Base-by-base conservation (phyloP, 2,113 vertebrate genomes). In the Corythornis madagascariensis region DNA sequence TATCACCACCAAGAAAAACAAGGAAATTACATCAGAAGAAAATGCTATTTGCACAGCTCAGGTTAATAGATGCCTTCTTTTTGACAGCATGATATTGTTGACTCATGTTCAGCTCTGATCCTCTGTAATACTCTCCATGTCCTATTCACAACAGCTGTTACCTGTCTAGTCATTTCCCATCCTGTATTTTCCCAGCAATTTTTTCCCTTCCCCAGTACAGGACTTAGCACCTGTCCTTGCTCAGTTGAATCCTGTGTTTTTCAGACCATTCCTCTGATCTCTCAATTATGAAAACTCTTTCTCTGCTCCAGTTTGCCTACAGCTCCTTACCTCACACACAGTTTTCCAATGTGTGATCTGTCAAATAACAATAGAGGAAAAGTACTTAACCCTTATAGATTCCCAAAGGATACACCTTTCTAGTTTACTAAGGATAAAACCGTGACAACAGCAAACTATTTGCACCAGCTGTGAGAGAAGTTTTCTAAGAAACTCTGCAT, bases 91-190 rank as follows among this genome's bases (percentile, higher is more conserved):
- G 61, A 72, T 91, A 56, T 52, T 79, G 85, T 89, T 85, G 66
- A 91, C 82, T 93, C 85, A 53, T 31, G 43, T 92, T 94, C 83
- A 90, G 61, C 77, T 90, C 77, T 92, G 91, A 93, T 86, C 73
- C 57, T 64, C 70, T 84, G 53, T 94, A 78, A 94, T 86, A 53
- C 74, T 72, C 53, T 53, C 29, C 35, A 67, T 38, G 48, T 77
- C 73, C 78, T 83, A 10, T 61, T 86, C 61, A 87, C 77, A 92
- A 47, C 86, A 94, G 92, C 81, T 84, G 80, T 71, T 93, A 78
- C 40, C 74, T 2, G 2, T 67, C 84, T 45, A 57, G 81, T 93
- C 64, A 55, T 76, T 88, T 21, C 17, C 38, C 13, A 16, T 83
- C 84, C 84, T 92, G 26, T 67, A 48, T 60, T 86, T 89, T 81